These are phyloP conservation scores for Bujurquina vittata DNA, from an alignment of 2,113 vertebrate species.

Conservation along the genomic window DNA sequence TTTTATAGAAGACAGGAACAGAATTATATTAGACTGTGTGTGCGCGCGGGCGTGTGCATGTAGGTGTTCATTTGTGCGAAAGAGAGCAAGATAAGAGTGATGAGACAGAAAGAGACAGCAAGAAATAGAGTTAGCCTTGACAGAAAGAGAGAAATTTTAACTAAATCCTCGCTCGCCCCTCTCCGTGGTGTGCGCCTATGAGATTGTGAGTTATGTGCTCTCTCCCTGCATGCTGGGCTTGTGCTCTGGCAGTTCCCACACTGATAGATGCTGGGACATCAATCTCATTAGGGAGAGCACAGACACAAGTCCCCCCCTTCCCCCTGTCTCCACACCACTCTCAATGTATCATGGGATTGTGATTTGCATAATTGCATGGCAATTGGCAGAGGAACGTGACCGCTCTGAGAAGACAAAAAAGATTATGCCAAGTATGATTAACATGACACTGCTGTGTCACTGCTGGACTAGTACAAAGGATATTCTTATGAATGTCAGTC, in stretches of 20 bases:
- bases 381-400: conserved; percentile 65
- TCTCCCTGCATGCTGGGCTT: conserved; percentile 22
- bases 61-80: neutral
- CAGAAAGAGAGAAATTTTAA: conserved; percentile 38
- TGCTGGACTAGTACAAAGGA: neutral
- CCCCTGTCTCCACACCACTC: conserved; percentile 18
- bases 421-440: conserved; percentile 57
- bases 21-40: conserved; percentile 32
- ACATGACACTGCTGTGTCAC: conserved; percentile 6
- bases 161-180: conserved; percentile 12
- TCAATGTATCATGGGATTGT: conserved; percentile 58
- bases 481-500: conserved; percentile 5
- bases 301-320: neutral
- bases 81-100: conserved; percentile 31
- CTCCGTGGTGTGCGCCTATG: conserved; percentile 22
- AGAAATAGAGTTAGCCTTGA: conserved; percentile 46
- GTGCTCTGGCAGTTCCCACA: conserved; percentile 61
- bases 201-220: conserved; percentile 46
- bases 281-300: conserved; percentile 73
- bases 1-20: conserved; percentile 30
- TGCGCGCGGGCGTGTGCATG: neutral
- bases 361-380: conserved; percentile 75
- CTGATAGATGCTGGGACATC: conserved; percentile 69
- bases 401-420: conserved; percentile 14
- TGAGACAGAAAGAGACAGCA: conserved; percentile 32